Base-by-base conservation (phyloP, 2,113 vertebrate genomes). In the Cnemophilus loriae region DNA sequence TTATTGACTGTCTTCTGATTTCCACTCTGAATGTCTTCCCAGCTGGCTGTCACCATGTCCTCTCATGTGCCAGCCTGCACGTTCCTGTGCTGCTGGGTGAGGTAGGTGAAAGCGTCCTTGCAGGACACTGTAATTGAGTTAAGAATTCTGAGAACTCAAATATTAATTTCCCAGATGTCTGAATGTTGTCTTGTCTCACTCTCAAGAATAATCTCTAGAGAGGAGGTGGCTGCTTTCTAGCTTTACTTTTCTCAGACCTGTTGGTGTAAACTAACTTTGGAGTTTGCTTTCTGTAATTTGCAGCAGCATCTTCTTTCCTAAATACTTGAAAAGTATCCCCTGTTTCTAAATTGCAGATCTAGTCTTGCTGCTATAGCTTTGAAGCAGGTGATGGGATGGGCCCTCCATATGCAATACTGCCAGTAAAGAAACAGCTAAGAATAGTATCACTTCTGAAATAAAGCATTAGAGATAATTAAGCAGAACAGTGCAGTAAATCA, bases 401-500 rank as follows among this genome's bases (percentile, higher is more conserved):
- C 24, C 28, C 35, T 83, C 35, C 24, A 28, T 73, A 53, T 53
- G 44, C n/a, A 63, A 7, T 53, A 3, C 35, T 63, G 30, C 42
- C 46, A 27, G 14, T 17, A 73, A 86, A 65, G 63, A 42, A 85
- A 32, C 50, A 52, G 39, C 86, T 68, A 67, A 87, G 82, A 87
- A 76, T 33, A 87, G 57, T 37, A 56, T 74, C 23, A 9, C 37
- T 71, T 80, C 61, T 70, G 55, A 81, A 91, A 67, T 59, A 42
- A 77, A 82, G 64, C 63, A 46, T 57, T 76, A 16, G 67, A 93
- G 76, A 89, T 84, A 95, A 96, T 93, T 87, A 85, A 63, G 81
- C 55, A 70, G 41, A 90, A 49, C 50, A 49, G 41, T 77, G 47
- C 44, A 78, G 91, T 94, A 93, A 95, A 91, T 96, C 93, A 95